Evolutionary conservation across 2,113 vertebrate species (phyloP).

Genomic region (Tetrax tetrax): DNA sequence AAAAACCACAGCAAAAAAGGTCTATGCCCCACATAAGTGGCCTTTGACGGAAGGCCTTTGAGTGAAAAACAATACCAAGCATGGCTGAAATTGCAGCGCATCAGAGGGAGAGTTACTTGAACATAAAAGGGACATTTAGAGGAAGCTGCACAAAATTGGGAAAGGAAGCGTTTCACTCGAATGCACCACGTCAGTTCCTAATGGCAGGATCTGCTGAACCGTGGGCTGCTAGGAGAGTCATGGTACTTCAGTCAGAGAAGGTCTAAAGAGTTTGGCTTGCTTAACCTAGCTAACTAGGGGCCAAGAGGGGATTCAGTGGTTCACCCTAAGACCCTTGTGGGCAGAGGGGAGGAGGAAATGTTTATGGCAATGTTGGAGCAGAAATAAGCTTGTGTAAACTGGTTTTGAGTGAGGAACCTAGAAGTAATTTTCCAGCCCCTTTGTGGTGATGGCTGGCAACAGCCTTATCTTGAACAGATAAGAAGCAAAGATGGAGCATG

Average conservation of each 20-base stretch:
- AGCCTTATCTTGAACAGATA: not conserved
- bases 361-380: not conserved
- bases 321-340: not conserved
- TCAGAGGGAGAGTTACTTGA: fast-evolving
- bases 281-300: not conserved
- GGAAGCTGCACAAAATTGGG: not conserved
- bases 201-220: not conserved
- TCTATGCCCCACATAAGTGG: not conserved
- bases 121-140: not conserved
- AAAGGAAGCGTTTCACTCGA: not conserved
- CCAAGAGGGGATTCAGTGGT: no score
- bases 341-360: not conserved
- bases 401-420: not conserved
- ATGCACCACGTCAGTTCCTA: not conserved
- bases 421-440: not conserved
- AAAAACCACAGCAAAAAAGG: not conserved
- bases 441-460: not conserved
- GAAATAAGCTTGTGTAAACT: not conserved
- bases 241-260: fast-evolving
- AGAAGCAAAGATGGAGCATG: not conserved
- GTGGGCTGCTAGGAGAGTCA: not conserved
- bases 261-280: not conserved
- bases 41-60: not conserved
- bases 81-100: not conserved
- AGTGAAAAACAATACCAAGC: not conserved